A percentile compares a stretch with the other conserved stretches of the same genome.
These are phyloP conservation scores for Eleginops maclovinus DNA, from an alignment of 2,113 vertebrate genomes.

Conservation along the genomic window DNA sequence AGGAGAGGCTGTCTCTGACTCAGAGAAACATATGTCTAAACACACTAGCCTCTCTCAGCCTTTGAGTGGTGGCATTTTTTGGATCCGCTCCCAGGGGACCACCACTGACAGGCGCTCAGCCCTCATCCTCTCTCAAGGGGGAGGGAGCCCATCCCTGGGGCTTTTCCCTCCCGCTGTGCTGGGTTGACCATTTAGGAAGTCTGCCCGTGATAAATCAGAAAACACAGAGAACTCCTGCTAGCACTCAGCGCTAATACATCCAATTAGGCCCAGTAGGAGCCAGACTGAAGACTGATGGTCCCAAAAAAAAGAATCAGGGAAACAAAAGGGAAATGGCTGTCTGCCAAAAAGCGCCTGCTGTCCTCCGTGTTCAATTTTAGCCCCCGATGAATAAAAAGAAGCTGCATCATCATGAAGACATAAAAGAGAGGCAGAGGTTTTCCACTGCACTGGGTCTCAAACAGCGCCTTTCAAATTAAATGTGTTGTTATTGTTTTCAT, in stretches of 20 bases:
- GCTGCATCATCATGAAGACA: slow-evolving; percentile 39
- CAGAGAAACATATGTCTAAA: slow-evolving; percentile 39
- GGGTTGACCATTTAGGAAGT: slow-evolving; percentile 27
- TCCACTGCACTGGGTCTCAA: neutral
- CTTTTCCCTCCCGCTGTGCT: neutral
- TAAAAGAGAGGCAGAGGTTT: neutral
- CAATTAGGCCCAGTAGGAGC: slow-evolving; percentile 65
- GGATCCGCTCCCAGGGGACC: slow-evolving; percentile 7
- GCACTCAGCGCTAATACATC: slow-evolving; percentile 61
- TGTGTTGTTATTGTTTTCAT: too few relatives aligned
- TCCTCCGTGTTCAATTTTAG: slow-evolving; percentile 10
- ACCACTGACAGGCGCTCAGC: slow-evolving; percentile 30
- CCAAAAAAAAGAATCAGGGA: slow-evolving; percentile 2
- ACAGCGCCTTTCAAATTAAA: too few relatives aligned
- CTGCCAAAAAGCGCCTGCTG: slow-evolving; percentile 38
- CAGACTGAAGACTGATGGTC: slow-evolving; percentile 46
- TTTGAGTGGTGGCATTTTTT: slow-evolving; percentile 11
- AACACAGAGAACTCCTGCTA: slow-evolving; percentile 53
- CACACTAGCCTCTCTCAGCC: neutral
- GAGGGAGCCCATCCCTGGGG: slow-evolving; percentile 23
- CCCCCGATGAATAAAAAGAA: slow-evolving; percentile 33
- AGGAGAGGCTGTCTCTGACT: slow-evolving; percentile 1
- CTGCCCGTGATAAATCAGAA: slow-evolving; percentile 66
- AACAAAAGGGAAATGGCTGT: slow-evolving; percentile 35
- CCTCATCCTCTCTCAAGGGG: slow-evolving; percentile 16